phyloP scores from a whole-genome alignment of 2,888 invertebrate genomes.

The Acronicta psi region DNA sequence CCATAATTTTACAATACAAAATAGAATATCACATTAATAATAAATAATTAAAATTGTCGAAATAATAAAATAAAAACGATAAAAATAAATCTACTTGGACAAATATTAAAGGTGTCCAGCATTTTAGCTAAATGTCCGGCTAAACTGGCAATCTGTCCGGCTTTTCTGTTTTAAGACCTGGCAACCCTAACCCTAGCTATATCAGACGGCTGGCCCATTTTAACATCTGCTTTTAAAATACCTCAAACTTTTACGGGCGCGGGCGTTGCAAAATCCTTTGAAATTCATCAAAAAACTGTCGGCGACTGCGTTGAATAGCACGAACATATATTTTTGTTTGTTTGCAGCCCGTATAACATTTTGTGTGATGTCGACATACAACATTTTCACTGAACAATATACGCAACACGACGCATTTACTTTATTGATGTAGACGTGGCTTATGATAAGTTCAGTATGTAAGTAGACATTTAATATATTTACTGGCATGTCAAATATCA shows the following conservation, averaged over 20 bases:
- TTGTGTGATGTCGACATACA: conserved; percentile 7
- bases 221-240: conserved; percentile 16
- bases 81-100: too few species aligned
- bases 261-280: conserved; percentile 26
- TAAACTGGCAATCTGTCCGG: too few species aligned
- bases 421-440: not conserved
- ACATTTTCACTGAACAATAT: not conserved
- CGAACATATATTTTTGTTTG: conserved; percentile 34
- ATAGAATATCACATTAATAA: too few species aligned
- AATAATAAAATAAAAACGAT: too few species aligned
- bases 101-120: too few species aligned
- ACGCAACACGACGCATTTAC: not conserved
- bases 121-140: too few species aligned
- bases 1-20: too few species aligned
- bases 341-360: conserved; percentile 20
- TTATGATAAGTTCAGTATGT: conserved; percentile 8
- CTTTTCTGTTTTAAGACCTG: too few species aligned
- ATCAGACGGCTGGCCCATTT: conserved; percentile 7
- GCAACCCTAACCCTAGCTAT: not conserved
- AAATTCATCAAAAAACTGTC: conserved; percentile 28
- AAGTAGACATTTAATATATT: conserved; percentile 8
- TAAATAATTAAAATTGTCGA: too few species aligned
- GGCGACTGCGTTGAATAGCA: conserved; percentile 19
- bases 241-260: conserved; percentile 19
- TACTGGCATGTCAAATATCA: conserved; percentile 29